Conservation (phyloP, 1,140 invertebrate species). For the Goniozus legneri region DNA sequence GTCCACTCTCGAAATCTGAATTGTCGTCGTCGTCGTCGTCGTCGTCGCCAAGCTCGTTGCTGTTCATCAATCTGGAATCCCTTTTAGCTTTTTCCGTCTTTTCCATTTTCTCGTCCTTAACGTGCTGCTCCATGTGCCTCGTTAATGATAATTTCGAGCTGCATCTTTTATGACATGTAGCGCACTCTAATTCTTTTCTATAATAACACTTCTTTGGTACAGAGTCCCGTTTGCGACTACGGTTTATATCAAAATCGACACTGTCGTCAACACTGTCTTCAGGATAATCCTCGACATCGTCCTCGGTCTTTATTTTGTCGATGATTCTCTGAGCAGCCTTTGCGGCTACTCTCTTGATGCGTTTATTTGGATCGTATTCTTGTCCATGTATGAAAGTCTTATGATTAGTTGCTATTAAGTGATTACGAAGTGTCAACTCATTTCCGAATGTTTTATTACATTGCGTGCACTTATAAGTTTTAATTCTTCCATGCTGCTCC, state of each 20-base stretch:
- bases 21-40: constrained; percentile 38
- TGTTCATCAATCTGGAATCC: constrained; percentile 10
- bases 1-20: constrained; percentile 44
- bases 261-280: constrained; percentile 27
- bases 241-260: constrained; percentile 18
- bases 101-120: constrained; percentile 35
- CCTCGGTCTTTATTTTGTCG: constrained; percentile 48
- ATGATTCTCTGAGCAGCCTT: constrained; percentile 50
- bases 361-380: constrained; percentile 49
- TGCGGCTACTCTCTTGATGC: constrained; percentile 47
- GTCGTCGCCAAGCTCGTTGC: constrained; percentile 12
- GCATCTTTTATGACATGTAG: constrained; percentile 42
- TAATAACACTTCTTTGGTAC: constrained; percentile 22
- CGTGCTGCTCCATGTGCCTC: constrained; percentile 46
- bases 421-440: constrained; percentile 47
- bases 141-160: constrained; percentile 40
- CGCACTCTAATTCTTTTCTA: constrained; percentile 38
- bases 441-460: constrained; percentile 47
- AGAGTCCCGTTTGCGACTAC: constrained; percentile 14
- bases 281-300: constrained; percentile 38
- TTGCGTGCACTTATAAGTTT: constrained; percentile 43
- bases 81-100: constrained; percentile 18
- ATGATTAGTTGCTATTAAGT: constrained; percentile 48
- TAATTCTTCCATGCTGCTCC: constrained; percentile 37
- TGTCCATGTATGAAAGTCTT: constrained; percentile 43